Conservation (phyloP, 1,140 invertebrate genomes). For the Mamestra configurata region DNA sequence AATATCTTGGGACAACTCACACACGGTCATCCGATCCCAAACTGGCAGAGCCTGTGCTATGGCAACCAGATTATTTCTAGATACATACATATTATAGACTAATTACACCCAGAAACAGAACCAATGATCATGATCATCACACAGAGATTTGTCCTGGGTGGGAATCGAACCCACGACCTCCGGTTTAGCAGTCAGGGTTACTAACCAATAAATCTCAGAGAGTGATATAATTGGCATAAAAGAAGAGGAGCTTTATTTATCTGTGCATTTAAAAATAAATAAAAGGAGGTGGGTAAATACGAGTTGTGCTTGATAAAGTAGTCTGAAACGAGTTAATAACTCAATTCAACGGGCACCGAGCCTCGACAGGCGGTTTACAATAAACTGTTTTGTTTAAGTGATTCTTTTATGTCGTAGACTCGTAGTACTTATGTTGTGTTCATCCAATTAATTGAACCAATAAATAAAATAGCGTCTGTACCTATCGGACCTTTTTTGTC, state of each 20-base stretch:
- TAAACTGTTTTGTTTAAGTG: not conserved
- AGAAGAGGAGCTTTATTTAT: not conserved
- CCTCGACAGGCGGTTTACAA: not conserved
- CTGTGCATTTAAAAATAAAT: not conserved
- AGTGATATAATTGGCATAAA: slow-evolving; percentile 10
- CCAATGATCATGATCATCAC: no score
- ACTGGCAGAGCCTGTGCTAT: no score
- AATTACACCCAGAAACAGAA: no score
- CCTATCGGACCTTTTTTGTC: no score
- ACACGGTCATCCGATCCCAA: no score
- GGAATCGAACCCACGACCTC: no score
- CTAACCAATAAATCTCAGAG: not conserved
- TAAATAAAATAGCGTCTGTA: not conserved
- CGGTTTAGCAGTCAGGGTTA: no score
- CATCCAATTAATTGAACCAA: not conserved
- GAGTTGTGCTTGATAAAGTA: not conserved
- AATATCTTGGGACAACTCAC: no score
- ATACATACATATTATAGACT: no score
- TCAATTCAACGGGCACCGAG: not conserved
- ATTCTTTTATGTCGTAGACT: not conserved
- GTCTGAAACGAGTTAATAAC: slow-evolving; percentile 22
- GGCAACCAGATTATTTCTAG: no score
- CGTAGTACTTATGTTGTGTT: not conserved
- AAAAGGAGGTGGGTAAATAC: slow-evolving; percentile 11
- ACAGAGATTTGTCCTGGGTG: no score